Conservation (phyloP, 2,113 vertebrate species). For the Rhinichthys klamathensis region DNA sequence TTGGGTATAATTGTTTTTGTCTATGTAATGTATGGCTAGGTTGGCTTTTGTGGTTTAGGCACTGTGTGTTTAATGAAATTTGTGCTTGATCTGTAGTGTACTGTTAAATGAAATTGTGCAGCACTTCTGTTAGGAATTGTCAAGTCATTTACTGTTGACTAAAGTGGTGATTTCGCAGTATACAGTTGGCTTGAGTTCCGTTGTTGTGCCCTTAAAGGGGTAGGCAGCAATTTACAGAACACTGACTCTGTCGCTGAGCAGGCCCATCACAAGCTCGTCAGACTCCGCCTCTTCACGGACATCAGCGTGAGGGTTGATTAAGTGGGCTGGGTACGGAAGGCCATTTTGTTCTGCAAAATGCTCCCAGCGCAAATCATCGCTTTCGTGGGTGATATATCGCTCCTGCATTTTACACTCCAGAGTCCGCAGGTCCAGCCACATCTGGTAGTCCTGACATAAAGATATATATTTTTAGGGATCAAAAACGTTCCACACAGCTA, state of each 20-base stretch:
- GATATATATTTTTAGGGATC: neutral
- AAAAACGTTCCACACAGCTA: neutral
- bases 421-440: constrained; percentile 93
- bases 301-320: constrained; percentile 73
- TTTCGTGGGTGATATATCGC: constrained; percentile 97
- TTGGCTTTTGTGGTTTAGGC: constrained; percentile 43
- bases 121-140: constrained; percentile 4
- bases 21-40: constrained; percentile 10
- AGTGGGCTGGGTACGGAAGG: constrained; percentile 84
- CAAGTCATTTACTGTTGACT: constrained; percentile 24
- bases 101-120: constrained; percentile 37
- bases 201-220: constrained; percentile 46
- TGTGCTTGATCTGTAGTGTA: constrained; percentile 4
- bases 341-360: constrained; percentile 87
- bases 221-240: constrained; percentile 83
- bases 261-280: constrained; percentile 88
- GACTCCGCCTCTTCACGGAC: constrained; percentile 74
- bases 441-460: constrained; percentile 89
- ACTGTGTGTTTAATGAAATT: constrained; percentile 35
- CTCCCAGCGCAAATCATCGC: constrained; percentile 93
- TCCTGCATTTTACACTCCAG: constrained; percentile 90
- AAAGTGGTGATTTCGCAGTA: constrained; percentile 18
- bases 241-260: constrained; percentile 93
- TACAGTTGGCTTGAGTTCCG: constrained; percentile 39
- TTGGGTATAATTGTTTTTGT: constrained; percentile 13